Evolutionary conservation across 2,797 vertebrate species (phyloP).

Genomic region (Aulostomus chinensis): DNA sequence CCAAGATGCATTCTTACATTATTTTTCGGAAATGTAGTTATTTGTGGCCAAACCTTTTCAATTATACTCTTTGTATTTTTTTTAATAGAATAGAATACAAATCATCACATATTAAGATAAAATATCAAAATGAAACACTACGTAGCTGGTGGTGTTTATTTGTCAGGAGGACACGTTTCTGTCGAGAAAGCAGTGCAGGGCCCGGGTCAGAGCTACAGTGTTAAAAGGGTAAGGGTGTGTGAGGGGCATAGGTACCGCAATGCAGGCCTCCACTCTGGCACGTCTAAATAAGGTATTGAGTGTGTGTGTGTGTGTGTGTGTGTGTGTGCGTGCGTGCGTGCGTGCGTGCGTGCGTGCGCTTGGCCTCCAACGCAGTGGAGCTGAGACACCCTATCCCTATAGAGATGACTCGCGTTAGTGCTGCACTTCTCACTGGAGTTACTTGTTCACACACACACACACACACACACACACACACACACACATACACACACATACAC

Average conservation of each 20-base stretch:
- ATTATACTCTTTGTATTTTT: too few species aligned
- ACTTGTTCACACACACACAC: conserved; percentile 10
- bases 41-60: too few species aligned
- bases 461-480: neutral
- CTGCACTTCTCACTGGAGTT: conserved; percentile 37
- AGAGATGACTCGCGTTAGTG: conserved; percentile 36
- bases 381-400: conserved; percentile 65
- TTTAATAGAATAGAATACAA: too few species aligned
- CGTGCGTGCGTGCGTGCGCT: conserved; percentile 11
- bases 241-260: conserved; percentile 60
- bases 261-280: conserved; percentile 65
- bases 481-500: conserved; percentile 17
- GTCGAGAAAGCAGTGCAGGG: neutral
- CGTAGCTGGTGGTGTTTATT: too few species aligned
- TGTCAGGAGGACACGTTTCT: neutral
- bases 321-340: conserved; percentile 19
- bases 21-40: too few species aligned
- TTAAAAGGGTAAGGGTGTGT: conserved; percentile 55
- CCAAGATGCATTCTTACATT: neutral
- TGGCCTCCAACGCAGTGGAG: conserved; percentile 42
- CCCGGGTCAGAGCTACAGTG: conserved; percentile 47
- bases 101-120: too few species aligned
- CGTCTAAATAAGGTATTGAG: conserved; percentile 71
- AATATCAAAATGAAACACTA: too few species aligned
- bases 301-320: conserved; percentile 41